Conservation (phyloP, 2,888 invertebrate species). For the Cerastoderma edule region DNA sequence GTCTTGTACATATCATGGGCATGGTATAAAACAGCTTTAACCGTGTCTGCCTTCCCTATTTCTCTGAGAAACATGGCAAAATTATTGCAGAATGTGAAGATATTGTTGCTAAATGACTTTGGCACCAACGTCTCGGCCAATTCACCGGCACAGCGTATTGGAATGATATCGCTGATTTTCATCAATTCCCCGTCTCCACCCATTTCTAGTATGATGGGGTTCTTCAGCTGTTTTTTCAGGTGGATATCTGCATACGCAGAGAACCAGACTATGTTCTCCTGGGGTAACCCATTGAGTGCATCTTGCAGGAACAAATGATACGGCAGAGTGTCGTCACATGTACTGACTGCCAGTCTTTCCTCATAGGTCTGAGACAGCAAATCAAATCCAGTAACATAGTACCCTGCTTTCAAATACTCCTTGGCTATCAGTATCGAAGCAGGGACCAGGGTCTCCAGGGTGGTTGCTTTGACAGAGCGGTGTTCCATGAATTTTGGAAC, state of each 20-base stretch:
- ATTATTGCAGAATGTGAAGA: slow-evolving; percentile 45
- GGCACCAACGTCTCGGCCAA: slow-evolving; percentile 54
- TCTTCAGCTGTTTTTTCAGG: slow-evolving; percentile 56
- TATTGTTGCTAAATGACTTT: slow-evolving; percentile 17
- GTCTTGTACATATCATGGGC: slow-evolving; percentile 33
- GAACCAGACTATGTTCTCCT: slow-evolving; percentile 55
- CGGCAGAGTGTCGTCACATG: slow-evolving; percentile 62
- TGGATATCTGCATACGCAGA: slow-evolving; percentile 55
- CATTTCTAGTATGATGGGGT: slow-evolving; percentile 46
- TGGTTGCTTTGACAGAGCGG: slow-evolving; percentile 37
- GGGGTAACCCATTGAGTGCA: slow-evolving; percentile 39
- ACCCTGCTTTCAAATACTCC: slow-evolving; percentile 25
- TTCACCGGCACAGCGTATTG: slow-evolving; percentile 34
- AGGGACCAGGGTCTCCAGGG: slow-evolving; percentile 54
- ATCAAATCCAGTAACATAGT: slow-evolving; percentile 40
- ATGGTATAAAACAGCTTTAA: slow-evolving; percentile 36
- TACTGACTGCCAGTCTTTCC: slow-evolving; percentile 55
- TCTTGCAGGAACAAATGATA: slow-evolving; percentile 54
- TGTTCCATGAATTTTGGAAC: slow-evolving; percentile 36
- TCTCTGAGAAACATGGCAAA: slow-evolving; percentile 48
- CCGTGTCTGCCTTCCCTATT: slow-evolving; percentile 39
- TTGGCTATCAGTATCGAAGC: slow-evolving; percentile 47
- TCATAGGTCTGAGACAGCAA: slow-evolving; percentile 57
- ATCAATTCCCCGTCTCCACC: slow-evolving; percentile 36
- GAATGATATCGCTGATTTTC: slow-evolving; percentile 48